These are phyloP conservation scores for Ostrea denselamellosa DNA, from an alignment of 1,140 invertebrate species.

Conservation along the genomic window DNA sequence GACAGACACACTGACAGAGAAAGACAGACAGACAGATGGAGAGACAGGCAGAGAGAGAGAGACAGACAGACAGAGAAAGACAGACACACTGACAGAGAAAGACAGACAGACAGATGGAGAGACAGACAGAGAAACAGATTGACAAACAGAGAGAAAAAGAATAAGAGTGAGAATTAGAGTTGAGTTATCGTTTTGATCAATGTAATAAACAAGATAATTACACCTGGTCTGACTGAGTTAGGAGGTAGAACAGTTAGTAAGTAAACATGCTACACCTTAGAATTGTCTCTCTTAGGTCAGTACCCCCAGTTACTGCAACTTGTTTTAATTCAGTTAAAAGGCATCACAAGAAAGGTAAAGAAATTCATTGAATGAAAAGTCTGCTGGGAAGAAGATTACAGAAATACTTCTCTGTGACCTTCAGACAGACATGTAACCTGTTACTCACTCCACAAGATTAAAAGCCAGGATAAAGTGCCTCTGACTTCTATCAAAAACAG, in stretches of 20 bases:
- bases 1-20: too few relatives aligned
- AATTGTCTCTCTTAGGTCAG: not conserved
- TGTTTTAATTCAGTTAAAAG: not conserved
- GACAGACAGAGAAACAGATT: too few relatives aligned
- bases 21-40: too few relatives aligned
- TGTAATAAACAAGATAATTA: too few relatives aligned
- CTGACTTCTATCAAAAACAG: constrained; percentile 24
- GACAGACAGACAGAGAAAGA: too few relatives aligned
- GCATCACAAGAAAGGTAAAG: not conserved
- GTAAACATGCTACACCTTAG: not conserved
- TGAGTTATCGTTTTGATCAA: too few relatives aligned
- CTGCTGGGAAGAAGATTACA: not conserved
- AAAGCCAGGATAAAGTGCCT: not conserved
- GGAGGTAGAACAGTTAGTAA: not conserved
- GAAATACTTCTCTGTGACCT: not conserved
- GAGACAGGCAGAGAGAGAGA: too few relatives aligned
- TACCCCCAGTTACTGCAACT: not conserved
- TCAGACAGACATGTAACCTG: not conserved
- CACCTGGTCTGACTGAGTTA: too few relatives aligned
- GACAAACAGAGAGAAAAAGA: not conserved
- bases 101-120: too few relatives aligned
- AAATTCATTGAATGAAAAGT: constrained; percentile 10
- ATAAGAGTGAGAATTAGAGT: not conserved
- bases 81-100: too few relatives aligned
- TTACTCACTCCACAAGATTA: constrained; percentile 4